phyloP scores from a whole-genome alignment of 2,113 vertebrate genomes.

The Mustela lutreola region DNA sequence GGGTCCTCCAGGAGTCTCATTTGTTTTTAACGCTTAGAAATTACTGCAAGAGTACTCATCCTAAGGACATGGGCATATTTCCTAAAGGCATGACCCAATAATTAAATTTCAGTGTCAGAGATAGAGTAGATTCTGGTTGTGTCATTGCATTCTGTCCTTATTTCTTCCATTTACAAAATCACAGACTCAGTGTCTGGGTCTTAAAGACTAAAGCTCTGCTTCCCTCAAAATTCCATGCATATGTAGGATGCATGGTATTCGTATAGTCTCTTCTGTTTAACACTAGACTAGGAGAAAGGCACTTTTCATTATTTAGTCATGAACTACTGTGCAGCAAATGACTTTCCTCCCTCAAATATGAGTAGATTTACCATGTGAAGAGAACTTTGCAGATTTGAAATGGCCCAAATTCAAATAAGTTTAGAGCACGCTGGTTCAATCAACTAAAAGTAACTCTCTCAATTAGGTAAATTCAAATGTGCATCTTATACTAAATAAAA shows the following conservation, averaged over 20 bases:
- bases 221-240: neutral
- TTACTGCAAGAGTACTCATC: neutral
- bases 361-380: neutral
- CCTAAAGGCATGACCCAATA: neutral
- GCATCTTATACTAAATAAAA: neutral
- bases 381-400: neutral
- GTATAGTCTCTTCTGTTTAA: neutral
- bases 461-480: constrained; percentile 5
- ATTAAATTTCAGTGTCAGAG: neutral
- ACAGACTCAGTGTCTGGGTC: neutral
- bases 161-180: neutral
- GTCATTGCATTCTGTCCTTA: neutral
- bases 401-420: neutral
- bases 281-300: neutral
- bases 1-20: neutral
- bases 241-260: neutral
- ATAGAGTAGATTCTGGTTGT: neutral
- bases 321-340: neutral
- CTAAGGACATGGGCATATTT: neutral
- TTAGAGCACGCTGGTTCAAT: neutral
- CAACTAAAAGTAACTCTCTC: neutral
- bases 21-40: neutral
- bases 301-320: neutral
- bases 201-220: neutral
- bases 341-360: neutral